Evolutionary conservation across 2,113 vertebrate genomes (phyloP).

Genomic region (Sylvicapra grimmia): DNA sequence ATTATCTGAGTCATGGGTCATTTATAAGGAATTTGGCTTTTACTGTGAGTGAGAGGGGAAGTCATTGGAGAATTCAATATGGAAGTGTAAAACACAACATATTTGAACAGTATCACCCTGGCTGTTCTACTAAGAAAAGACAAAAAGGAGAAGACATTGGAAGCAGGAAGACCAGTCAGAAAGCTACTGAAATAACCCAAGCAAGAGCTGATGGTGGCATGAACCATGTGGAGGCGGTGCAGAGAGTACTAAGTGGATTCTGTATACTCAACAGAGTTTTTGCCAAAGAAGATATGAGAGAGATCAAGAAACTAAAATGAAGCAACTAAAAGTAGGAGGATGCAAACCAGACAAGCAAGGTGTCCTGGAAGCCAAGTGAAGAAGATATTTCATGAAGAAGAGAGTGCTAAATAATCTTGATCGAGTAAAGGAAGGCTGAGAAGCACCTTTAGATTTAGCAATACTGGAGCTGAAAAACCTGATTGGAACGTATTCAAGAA

Average conservation of each 20-base stretch:
- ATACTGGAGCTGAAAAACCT: neutral
- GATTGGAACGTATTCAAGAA: neutral
- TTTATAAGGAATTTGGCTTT: neutral
- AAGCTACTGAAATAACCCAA: neutral
- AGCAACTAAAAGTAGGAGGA: neutral
- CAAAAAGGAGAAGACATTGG: neutral
- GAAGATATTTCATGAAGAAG: neutral
- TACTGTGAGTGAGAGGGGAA: neutral
- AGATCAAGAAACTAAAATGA: neutral
- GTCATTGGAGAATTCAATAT: neutral
- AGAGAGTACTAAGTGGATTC: neutral
- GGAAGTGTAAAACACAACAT: neutral
- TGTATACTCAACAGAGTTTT: neutral
- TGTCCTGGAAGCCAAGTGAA: neutral
- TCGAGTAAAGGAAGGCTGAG: neutral
- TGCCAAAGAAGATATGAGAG: neutral
- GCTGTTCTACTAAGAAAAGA: neutral
- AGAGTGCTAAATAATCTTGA: neutral
- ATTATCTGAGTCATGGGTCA: neutral
- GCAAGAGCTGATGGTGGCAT: neutral
- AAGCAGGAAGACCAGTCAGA: neutral
- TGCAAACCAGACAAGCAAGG: neutral
- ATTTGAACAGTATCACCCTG: neutral
- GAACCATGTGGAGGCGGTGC: neutral
- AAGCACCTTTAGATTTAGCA: neutral